Percentiles rank a stretch among this genome's conserved stretches.
phyloP scores from a whole-genome alignment of 2,797 vertebrate genomes.

The Sebastes taczanowskii region DNA sequence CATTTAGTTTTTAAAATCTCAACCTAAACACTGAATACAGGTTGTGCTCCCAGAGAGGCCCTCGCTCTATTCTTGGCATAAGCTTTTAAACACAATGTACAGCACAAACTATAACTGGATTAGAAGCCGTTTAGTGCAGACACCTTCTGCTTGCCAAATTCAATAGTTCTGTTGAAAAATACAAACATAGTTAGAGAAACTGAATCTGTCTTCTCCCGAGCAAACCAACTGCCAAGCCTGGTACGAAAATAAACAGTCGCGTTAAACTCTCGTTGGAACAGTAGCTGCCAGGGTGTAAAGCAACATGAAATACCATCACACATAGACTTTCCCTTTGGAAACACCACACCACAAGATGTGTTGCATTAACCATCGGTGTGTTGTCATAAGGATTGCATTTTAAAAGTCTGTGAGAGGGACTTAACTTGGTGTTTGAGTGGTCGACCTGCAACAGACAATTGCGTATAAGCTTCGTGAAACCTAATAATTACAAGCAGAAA shows the following conservation, averaged over 20 bases:
- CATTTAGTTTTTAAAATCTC: not conserved
- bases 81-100: conserved; percentile 15
- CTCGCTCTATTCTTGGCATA: not conserved
- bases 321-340: conserved; percentile 51
- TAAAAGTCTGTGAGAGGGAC: conserved; percentile 60
- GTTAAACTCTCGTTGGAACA: conserved; percentile 52
- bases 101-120: conserved; percentile 27
- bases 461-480: conserved; percentile 69
- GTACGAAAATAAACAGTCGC: conserved; percentile 61
- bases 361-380: conserved; percentile 58
- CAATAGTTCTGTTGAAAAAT: conserved; percentile 56
- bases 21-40: not conserved
- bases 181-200: conserved; percentile 54
- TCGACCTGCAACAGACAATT: conserved; percentile 81
- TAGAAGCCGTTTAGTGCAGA: conserved; percentile 20
- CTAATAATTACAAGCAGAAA: conserved; percentile 84
- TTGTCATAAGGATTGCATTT: conserved; percentile 72
- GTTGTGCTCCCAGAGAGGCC: not conserved
- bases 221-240: conserved; percentile 34
- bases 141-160: conserved; percentile 46
- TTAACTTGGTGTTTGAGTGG: conserved; percentile 76
- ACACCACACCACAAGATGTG: conserved; percentile 58
- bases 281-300: conserved; percentile 63
- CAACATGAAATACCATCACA: conserved; percentile 57
- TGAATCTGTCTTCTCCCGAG: conserved; percentile 42